Evolutionary conservation across 2,888 invertebrate species (phyloP), one percentile per base, ranked within the genome.

Genomic region (Calliopum simillimum): DNA sequence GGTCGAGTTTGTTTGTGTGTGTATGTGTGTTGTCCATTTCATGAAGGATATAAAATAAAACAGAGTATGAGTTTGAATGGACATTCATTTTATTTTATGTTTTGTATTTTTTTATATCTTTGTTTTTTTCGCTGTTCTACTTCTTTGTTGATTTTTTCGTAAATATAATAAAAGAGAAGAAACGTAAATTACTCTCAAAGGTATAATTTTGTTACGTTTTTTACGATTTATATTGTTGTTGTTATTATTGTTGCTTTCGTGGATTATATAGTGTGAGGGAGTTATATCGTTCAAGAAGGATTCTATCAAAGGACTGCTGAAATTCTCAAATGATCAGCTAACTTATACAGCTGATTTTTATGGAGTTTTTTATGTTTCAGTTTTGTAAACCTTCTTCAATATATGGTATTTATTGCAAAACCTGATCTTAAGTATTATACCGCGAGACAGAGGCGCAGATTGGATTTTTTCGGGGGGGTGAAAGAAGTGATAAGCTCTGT

Each of bases 141-240:
- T 64, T 46, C 16, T 21, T 53, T 33, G n/a, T n/a, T n/a, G n/a
- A n/a, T n/a, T 16, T 49, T 46, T 53, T 1, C 14, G n/a, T 25
- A 58, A 41, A 69, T 64, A 58, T 49, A 64, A 69, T 66, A 58
- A 67, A 41, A 67, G 64, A 62, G 68, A 71, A 66, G 71, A 75
- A 67, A 73, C 65, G 64, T 71, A 75, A 74, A 76, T 74, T 73
- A 74, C 73, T 68, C 76, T 74, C 76, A 43, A 53, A 70, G 76
- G 76, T 63, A 73, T 76, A 75, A 73, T 75, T 75, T 73, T 33
- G 49, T 49, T 56, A 55, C 23, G 44, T 68, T 62, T 62, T 66
- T 51, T 47, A 63, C 63, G 47, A n/a, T 63, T 63, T 19, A 23
- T 11, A 23, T 46, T 64, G 55, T 25, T 56, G 56, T 55, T 21